Base-by-base conservation (phyloP, 2,888 invertebrate genomes). In the Drosophila nigritarsus region DNA sequence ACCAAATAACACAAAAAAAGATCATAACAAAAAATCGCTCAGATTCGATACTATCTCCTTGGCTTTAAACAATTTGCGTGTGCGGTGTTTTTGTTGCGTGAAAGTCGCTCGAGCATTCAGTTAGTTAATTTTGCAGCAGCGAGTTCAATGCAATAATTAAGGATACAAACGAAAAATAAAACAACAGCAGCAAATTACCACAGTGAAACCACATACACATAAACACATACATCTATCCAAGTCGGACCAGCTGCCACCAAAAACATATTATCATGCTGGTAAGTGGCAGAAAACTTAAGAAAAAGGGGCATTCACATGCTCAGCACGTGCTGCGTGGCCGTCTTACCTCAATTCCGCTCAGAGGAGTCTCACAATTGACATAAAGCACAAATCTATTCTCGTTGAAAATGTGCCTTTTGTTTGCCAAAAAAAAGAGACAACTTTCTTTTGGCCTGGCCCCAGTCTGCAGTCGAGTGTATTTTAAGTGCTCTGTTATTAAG, bases 141-240 rank as follows among this genome's bases (percentile, higher is more conserved):
- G 53, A 83, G 78, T 82, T 89, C 76, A 82, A 87, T 73, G 67
- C 70, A 66, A 82, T 76, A 89, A 80, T 78, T 75, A 78, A 84
- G 85, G 85, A 86, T 82, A 80, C 71, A 13, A 40, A 8, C 56
- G 8, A 48, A 50, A 18, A 30, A n/a, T 55, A 7, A 42, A 51
- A 56, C 53, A 78, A 65, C 11, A 49, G 54, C 51, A 40, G 49
- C n/a, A 15, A 66, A 67, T 55, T 62, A 55, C 20, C 27, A 49
- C 55, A 66, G 65, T 65, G 70, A 70, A 77, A 65, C 48, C 50
- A 36, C 45, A 55, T 5, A 27, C 0, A 45, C 7, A 7, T 4
- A 15, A 1, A 20, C 13, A 34, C 8, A 24, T 7, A 15, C 24
- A 24, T 20, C 5, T 27, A 38, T n/a, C 45, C 53, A 53, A 20